A percentile compares a stretch with the other conserved stretches of the same genome.
Evolutionary conservation across 1,140 invertebrate species (phyloP).

Genomic region (Phthorimaea operculella): DNA sequence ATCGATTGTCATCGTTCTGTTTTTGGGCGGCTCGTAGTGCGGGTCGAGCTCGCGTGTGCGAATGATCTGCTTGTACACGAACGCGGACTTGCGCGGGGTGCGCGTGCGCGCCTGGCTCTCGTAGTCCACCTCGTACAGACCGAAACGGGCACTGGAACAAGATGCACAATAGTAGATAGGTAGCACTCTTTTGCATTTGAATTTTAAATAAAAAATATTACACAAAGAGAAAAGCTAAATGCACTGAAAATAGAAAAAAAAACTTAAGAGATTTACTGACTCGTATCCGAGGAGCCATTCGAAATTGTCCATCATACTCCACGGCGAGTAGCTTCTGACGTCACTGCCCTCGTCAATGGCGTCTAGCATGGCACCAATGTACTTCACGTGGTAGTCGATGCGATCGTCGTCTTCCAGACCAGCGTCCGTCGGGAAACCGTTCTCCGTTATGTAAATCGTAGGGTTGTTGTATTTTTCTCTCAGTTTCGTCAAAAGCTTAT

Average conservation of each 20-base stretch:
- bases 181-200: not conserved
- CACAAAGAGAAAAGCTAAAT: too few species aligned
- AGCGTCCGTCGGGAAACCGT: constrained; percentile 69
- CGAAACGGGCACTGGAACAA: constrained; percentile 72
- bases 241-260: too few species aligned
- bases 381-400: constrained; percentile 49
- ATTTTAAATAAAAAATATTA: too few species aligned
- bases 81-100: constrained; percentile 75
- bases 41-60: constrained; percentile 57
- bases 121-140: constrained; percentile 79
- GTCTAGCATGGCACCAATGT: constrained; percentile 38
- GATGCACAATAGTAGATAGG: constrained; percentile 8
- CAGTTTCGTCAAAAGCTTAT: constrained; percentile 32
- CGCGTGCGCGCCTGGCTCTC: constrained; percentile 70
- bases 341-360: constrained; percentile 39
- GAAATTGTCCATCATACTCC: constrained; percentile 73
- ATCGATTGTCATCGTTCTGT: constrained; percentile 28
- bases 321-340: constrained; percentile 68
- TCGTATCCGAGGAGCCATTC: constrained; percentile 61
- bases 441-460: constrained; percentile 72
- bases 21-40: constrained; percentile 47
- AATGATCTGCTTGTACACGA: constrained; percentile 69
- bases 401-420: constrained; percentile 63
- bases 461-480: constrained; percentile 65
- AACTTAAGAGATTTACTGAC: too few species aligned